Conservation (phyloP, 2,888 invertebrate genomes). For the Sepioteuthis lessoniana region DNA sequence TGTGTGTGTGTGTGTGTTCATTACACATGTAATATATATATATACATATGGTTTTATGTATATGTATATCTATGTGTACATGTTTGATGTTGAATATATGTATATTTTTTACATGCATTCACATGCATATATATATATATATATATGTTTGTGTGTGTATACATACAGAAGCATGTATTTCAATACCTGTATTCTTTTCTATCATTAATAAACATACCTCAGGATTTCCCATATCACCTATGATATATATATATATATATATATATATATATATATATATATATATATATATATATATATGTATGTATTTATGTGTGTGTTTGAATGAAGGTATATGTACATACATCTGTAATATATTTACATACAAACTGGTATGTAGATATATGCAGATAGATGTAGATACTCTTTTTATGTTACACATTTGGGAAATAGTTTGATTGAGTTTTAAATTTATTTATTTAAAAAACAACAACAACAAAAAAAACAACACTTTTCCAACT, state of each 20-base stretch:
- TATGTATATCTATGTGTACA: background rate
- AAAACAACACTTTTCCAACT: background rate
- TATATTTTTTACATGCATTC: background rate
- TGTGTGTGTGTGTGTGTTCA: too few relatives aligned
- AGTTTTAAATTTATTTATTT: constrained; percentile 1
- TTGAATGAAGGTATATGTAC: background rate
- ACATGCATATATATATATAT: background rate
- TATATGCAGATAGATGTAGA: background rate
- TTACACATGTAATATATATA: background rate
- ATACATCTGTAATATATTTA: background rate
- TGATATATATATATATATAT: too few relatives aligned
- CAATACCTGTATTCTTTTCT: background rate
- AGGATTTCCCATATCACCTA: too few relatives aligned
- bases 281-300: background rate
- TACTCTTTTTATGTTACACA: background rate
- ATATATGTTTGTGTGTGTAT: background rate
- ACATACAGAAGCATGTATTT: background rate
- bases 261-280: background rate
- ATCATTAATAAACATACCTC: too few relatives aligned
- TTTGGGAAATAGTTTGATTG: background rate
- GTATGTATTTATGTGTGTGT: background rate
- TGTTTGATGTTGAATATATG: too few relatives aligned
- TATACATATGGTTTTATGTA: background rate
- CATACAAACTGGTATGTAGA: background rate
- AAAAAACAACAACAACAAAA: background rate